A percentile compares a stretch with the other conserved stretches of the same genome.
Evolutionary conservation across 2,797 vertebrate genomes (phyloP).

Genomic region (Poeciliopsis presidionis): DNA sequence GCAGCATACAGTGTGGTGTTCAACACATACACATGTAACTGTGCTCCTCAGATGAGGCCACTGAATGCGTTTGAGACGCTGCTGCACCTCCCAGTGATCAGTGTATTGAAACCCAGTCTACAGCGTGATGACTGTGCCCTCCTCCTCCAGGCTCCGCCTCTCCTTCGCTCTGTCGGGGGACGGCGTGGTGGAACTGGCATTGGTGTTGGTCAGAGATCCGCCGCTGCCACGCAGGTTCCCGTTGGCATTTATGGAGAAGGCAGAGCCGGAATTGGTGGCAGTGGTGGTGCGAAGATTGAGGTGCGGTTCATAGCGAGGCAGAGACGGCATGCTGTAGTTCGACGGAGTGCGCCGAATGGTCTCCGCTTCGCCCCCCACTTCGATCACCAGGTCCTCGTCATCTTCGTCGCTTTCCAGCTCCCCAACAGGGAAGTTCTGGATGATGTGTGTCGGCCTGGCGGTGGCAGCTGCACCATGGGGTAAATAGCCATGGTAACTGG

Average conservation of each 20-base stretch:
- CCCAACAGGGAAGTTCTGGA: conserved; percentile 85
- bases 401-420: conserved; percentile 91
- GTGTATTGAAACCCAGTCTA: conserved; percentile 67
- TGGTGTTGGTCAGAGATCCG: conserved; percentile 64
- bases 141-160: conserved; percentile 88
- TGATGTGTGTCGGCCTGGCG: conserved; percentile 76
- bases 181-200: conserved; percentile 34
- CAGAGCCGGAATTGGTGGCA: conserved; percentile 20
- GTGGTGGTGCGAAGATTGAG: conserved; percentile 78
- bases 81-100: conserved; percentile 48
- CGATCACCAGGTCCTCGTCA: conserved; percentile 93
- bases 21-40: conserved; percentile 24
- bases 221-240: conserved; percentile 80
- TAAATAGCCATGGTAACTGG: conserved; percentile 82
- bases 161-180: conserved; percentile 75
- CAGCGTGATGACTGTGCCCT: conserved; percentile 95
- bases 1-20: conserved; percentile 26
- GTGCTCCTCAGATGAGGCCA: conserved; percentile 50
- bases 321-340: conserved; percentile 82
- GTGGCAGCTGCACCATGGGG: conserved; percentile 35
- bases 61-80: conserved; percentile 12
- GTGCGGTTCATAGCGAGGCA: conserved; percentile 87
- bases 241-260: conserved; percentile 72
- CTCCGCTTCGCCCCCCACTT: conserved; percentile 80
- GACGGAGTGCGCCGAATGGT: conserved; percentile 77